These are phyloP conservation scores for Agrotis segetum DNA, from an alignment of 2,888 invertebrate species.

Conservation along the genomic window DNA sequence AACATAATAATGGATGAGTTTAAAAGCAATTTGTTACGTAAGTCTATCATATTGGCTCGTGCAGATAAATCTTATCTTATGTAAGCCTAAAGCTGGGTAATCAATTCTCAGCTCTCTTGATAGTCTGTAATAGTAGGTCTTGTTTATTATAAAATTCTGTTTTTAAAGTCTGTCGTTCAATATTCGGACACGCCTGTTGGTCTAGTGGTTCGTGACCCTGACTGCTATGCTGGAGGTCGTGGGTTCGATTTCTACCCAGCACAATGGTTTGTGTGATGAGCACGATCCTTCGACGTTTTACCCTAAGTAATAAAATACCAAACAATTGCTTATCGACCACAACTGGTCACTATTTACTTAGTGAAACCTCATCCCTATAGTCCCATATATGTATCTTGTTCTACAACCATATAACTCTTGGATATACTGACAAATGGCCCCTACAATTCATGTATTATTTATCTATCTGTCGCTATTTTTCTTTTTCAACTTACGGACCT, in stretches of 20 bases:
- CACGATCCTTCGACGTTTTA: too few species aligned
- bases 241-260: too few species aligned
- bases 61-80: conserved; percentile 9
- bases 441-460: conserved; percentile 76
- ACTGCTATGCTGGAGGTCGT: too few species aligned
- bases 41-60: neutral
- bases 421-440: conserved; percentile 65
- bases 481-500: conserved; percentile 67
- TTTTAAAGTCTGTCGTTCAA: too few species aligned
- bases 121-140: too few species aligned
- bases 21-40: conserved; percentile 26
- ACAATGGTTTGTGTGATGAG: too few species aligned
- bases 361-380: conserved; percentile 16
- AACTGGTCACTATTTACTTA: conserved; percentile 21
- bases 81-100: neutral
- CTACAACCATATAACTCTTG: conserved; percentile 43
- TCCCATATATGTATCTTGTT: conserved; percentile 28
- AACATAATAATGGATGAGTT: neutral
- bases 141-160: too few species aligned
- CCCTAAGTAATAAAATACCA: conserved; percentile 40
- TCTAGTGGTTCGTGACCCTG: too few species aligned
- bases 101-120: neutral
- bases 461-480: conserved; percentile 71
- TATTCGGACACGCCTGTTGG: too few species aligned
- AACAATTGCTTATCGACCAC: conserved; percentile 29